Percentiles rank a stretch among this genome's conserved stretches.
Conservation (phyloP, 1,140 invertebrate species). For the Drosophila ambigua region DNA sequence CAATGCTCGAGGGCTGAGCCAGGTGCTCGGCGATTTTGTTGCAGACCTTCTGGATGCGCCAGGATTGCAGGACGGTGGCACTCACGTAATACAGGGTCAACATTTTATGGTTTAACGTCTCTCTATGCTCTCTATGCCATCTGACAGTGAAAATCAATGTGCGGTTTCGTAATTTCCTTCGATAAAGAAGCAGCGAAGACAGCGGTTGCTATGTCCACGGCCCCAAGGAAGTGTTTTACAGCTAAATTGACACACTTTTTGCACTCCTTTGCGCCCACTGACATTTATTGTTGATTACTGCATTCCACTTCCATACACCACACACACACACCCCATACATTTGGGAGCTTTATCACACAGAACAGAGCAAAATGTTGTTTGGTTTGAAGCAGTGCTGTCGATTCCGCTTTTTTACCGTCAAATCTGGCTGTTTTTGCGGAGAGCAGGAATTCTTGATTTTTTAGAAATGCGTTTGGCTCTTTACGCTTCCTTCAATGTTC, state of each 20-base stretch:
- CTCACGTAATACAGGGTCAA: constrained; percentile 88
- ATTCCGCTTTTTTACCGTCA: too few species aligned
- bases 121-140: constrained; percentile 32
- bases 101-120: constrained; percentile 43
- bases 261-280: constrained; percentile 44
- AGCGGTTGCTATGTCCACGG: constrained; percentile 48
- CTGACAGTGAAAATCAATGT: constrained; percentile 62
- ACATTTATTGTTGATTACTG: constrained; percentile 75
- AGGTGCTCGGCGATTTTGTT: constrained; percentile 83
- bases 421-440: too few species aligned
- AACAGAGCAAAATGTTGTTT: not conserved
- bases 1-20: constrained; percentile 79
- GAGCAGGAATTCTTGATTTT: too few species aligned
- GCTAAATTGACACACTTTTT: constrained; percentile 70
- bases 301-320: constrained; percentile 41
- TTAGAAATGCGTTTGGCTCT: too few species aligned
- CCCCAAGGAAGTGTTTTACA: constrained; percentile 43
- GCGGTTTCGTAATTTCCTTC: constrained; percentile 63
- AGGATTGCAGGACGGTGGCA: constrained; percentile 88
- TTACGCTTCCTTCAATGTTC: too few species aligned
- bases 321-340: constrained; percentile 11
- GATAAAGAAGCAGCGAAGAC: constrained; percentile 31
- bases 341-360: constrained; percentile 17
- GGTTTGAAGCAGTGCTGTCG: too few species aligned
- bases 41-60: constrained; percentile 86